Base-by-base conservation (phyloP, 2,113 vertebrate genomes). In the Chauna torquata region DNA sequence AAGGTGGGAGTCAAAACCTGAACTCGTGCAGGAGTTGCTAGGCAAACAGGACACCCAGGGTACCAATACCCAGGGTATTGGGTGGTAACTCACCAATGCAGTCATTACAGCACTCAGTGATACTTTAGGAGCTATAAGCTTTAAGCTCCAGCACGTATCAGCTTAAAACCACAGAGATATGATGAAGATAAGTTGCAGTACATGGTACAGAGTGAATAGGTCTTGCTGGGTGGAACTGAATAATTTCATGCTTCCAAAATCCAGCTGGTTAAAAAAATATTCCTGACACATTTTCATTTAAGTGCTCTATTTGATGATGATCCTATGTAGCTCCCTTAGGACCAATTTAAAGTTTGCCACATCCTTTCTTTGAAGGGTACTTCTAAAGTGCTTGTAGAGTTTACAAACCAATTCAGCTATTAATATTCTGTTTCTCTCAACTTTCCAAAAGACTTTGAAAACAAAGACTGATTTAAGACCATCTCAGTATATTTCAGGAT, bases 291-390 rank as follows among this genome's bases (percentile, higher is more conserved):
- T 25, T 66, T 78, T 24, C 30, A 64, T 85, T 85, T 57, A 65
- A 82, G 81, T 34, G 25, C 10, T 84, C 2, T 42, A 0, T 77
- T 76, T 87, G 78, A 54, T 64, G 59, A 70, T 69, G 64, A 62
- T 40, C 58, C 72, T 38, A 9, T 19, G 32, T 11, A 77, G 61
- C 65, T 96, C 78, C 82, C 88, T 50, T 12, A 86, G 57, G 78
- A 55, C 66, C 81, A 92, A 72, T 89, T 90, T 94, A 80, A 91
- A 92, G 52, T 92, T 89, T 89, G 82, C 69, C 47, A 16, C 34
- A 72, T 82, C n/a, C 68, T 95, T 83, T 54, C 61, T 89, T 89
- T 85, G 47, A 85, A 95, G 38, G 50, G 20, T 79, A 66, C 52
- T 89, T 91, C 49, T 59, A 52, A 96, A 90, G 58, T 64, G 59